A percentile compares a stretch with the other conserved stretches of the same genome.
Conservation (phyloP, 2,797 vertebrate genomes). For the Intellagama lesueurii region DNA sequence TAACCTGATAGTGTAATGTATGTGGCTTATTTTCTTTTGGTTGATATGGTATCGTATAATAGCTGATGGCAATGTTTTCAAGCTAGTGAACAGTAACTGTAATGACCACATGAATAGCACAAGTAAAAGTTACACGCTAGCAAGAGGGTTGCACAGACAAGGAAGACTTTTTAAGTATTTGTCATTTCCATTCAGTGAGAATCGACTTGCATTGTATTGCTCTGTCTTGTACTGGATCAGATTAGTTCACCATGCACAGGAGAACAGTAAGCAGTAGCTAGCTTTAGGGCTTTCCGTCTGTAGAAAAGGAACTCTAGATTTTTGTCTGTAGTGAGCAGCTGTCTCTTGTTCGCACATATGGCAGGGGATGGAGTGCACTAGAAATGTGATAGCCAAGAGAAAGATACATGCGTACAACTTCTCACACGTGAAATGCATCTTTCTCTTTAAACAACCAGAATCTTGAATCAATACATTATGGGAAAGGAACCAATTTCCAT, state of each 20-base stretch:
- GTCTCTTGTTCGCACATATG: conserved; percentile 26
- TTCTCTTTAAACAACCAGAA: conserved; percentile 40
- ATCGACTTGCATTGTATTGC: not conserved
- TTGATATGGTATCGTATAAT: not conserved
- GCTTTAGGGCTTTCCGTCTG: not conserved
- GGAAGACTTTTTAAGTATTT: not conserved
- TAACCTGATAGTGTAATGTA: not conserved
- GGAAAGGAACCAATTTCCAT: conserved; percentile 41
- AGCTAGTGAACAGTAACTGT: not conserved
- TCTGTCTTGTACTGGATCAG: not conserved
- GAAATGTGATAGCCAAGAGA: conserved; percentile 35
- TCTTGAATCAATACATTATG: conserved; percentile 38
- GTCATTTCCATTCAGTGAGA: not conserved
- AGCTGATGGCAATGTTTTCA: not conserved
- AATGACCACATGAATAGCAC: not conserved
- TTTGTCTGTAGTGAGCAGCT: conserved; percentile 29
- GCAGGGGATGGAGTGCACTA: not conserved
- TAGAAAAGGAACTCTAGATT: conserved; percentile 8
- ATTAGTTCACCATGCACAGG: not conserved
- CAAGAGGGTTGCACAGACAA: not conserved
- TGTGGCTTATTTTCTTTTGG: not conserved
- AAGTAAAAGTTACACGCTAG: not conserved
- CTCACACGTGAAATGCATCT: conserved; percentile 32
- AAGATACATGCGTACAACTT: conserved; percentile 26
- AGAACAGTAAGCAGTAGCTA: conserved; percentile 5